Evolutionary conservation across 2,888 invertebrate species (phyloP), one percentile per base, ranked within the genome.

Genomic region (Lymantria dispar): DNA sequence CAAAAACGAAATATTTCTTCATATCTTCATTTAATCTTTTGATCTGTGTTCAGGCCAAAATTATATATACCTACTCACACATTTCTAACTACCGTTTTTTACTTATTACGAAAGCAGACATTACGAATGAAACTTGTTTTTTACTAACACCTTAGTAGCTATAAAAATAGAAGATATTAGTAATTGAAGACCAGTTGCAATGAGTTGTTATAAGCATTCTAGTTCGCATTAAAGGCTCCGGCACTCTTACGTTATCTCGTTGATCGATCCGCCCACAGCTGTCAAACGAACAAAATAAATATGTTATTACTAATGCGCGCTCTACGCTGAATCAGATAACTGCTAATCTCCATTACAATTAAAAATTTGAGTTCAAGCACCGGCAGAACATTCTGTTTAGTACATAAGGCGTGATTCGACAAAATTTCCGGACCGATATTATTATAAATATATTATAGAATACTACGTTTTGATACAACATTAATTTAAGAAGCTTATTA

Each of bases 301-400:
- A 88, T 88, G 89, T 90, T 89, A 85, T 87, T 85, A 85, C 86
- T 79, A 87, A 87, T 86, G 85, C 84, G 78, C 79, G 83, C 78
- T 78, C 81, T 78, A 78, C 80, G 63, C 72, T 62, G 57, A 76
- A 88, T 90, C 88, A 83, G 90, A 91, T 91, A 89, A 80, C 73
- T 64, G 66, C 75, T 87, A 86, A 89, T 90, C 89, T 89, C 84
- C 83, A 84, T 86, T 87, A 89, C 89, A 91, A 89, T 91, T 90
- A 89, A 88, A 85, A 86, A 83, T 73, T 83, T 75, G 76, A 76
- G 80, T 80, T 78, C 77, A 75, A 80, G 71, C 74, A 70, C 80
- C 76, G 74, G 61, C 60, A 64, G 78, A 71, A 75, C 74, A 72
- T 68, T 65, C 63, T 51, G 59, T 60, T 43, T 49, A 56, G 61